Evolutionary conservation across 2,888 invertebrate genomes (phyloP), one percentile per base, ranked within the genome.

Genomic region (Sericinus montela): DNA sequence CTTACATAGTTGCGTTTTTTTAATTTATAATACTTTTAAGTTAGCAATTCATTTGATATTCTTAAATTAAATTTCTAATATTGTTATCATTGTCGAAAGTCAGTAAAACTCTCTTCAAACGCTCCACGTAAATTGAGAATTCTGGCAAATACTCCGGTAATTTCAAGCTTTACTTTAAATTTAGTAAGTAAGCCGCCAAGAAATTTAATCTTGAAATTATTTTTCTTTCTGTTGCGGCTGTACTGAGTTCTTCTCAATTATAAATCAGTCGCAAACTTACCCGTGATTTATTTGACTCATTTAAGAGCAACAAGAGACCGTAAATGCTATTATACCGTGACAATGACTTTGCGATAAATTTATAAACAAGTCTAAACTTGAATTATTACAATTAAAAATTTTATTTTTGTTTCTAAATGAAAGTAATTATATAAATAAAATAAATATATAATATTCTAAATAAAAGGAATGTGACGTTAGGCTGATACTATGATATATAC

Each of bases 41-140:
- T 30, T 40, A 1, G 37, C 35, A 23, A 10, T 34, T 7, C 43
- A 51, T 60, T 59, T 57, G 54, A 48, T 53, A 61, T 65, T 67
- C 67, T 64, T 64, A 65, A 61, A 63, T 64, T 60, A 69, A 72
- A 25, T 7, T 8, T 25, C 72, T 65, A 66, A 72, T 75, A 74
- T 69, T 72, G 71, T 72, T 74, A 75, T 79, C 73, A 67, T 65
- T 52, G 58, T 60, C 60, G 65, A 62, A 66, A 65, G 65, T 63
- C 63, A 63, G 60, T 57, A 60, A 55, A 60, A 56, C 58, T 63
- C 60, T 63, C 62, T 52, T 56, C 56, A 59, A 65, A 68, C 69
- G 63, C 71, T 67, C 57, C 65, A 64, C 73, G 73, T 74, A 82
- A 83, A 84, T 82, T 80, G 81, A 82, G 79, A 77, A 77, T 81